A percentile compares a stretch with the other conserved stretches of the same genome.
These are phyloP conservation scores for Pelvicachromis taeniatus DNA, from an alignment of 2,113 vertebrate species.

Conservation along the genomic window DNA sequence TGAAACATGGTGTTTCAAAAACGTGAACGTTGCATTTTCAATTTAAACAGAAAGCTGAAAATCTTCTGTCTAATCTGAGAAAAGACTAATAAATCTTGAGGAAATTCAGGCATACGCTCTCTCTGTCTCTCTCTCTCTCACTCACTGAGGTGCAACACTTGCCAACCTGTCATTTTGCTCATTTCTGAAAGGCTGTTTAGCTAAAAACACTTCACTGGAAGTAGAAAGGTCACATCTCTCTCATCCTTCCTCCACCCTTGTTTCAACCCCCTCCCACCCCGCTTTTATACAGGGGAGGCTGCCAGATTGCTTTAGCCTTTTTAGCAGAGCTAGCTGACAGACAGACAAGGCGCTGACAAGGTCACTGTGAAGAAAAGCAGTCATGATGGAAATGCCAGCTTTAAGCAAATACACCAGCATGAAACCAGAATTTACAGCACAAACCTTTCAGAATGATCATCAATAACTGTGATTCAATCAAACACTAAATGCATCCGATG, in stretches of 20 bases:
- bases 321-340: conserved; percentile 80
- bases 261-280: conserved; percentile 18
- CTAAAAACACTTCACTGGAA: conserved; percentile 80
- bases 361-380: conserved; percentile 53
- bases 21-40: background rate
- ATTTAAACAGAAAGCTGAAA: background rate
- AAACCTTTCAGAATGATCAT: background rate
- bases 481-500: background rate
- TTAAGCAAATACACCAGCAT: background rate
- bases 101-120: background rate
- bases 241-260: conserved; percentile 29
- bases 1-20: background rate
- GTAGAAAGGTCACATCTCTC: conserved; percentile 82
- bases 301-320: conserved; percentile 86
- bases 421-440: background rate
- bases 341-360: conserved; percentile 61
- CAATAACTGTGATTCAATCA: background rate
- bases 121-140: background rate
- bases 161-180: conserved; percentile 74
- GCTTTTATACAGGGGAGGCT: conserved; percentile 68
- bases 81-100: background rate
- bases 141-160: conserved; percentile 58
- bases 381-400: conserved; percentile 50
- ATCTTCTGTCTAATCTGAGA: background rate
- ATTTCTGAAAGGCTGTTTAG: conserved; percentile 84